phyloP scores from a whole-genome alignment of 2,797 vertebrate genomes.

The Arnoldichthys spilopterus region DNA sequence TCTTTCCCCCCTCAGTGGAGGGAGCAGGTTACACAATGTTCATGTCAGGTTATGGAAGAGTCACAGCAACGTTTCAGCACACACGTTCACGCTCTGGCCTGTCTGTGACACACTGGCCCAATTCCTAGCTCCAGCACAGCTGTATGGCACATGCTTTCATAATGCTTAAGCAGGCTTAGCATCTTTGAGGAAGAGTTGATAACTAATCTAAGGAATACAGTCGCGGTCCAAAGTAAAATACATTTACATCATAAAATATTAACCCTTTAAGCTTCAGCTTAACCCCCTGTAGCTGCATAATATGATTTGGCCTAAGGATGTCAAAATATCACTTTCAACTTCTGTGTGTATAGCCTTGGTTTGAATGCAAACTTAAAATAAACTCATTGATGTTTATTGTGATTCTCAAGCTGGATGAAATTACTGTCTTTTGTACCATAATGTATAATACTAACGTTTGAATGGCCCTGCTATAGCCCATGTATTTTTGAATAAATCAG shows the following conservation, averaged over 20 bases:
- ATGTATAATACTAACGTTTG: too few relatives aligned
- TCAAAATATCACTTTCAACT: too few relatives aligned
- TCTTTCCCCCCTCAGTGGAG: too few relatives aligned
- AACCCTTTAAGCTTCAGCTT: not conserved
- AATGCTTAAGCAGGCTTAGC: not conserved
- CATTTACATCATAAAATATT: not conserved
- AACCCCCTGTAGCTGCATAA: too few relatives aligned
- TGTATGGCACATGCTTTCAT: conserved; percentile 5
- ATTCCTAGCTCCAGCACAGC: conserved; percentile 11
- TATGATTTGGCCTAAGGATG: too few relatives aligned
- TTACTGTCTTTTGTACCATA: too few relatives aligned
- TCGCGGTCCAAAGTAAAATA: not conserved
- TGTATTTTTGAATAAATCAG: too few relatives aligned
- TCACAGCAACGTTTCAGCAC: conserved; percentile 6
- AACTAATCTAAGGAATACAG: not conserved
- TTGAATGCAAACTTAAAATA: too few relatives aligned
- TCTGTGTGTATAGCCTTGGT: too few relatives aligned
- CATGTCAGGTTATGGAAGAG: conserved; percentile 17
- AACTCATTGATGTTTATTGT: too few relatives aligned
- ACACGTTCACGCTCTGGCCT: conserved; percentile 12
- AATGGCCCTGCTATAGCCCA: too few relatives aligned
- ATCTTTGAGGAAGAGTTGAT: not conserved
- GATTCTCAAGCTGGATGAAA: too few relatives aligned
- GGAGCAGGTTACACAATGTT: conserved; percentile 16
- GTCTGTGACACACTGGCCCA: conserved; percentile 38